Conservation (phyloP, 1,140 invertebrate species). For the Ruditapes philippinarum region DNA sequence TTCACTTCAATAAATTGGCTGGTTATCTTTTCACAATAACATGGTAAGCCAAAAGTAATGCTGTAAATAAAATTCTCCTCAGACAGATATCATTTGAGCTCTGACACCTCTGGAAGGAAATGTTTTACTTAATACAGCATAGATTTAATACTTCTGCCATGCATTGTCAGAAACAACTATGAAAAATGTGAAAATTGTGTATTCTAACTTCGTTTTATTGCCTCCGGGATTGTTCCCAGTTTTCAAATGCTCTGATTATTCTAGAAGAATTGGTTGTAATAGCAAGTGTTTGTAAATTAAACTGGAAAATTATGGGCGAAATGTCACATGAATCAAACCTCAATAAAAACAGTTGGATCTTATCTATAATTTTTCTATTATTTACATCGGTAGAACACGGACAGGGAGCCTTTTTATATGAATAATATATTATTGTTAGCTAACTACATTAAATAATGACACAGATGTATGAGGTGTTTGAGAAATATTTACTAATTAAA, state of each 20-base stretch:
- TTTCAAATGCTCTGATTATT: conserved; percentile 49
- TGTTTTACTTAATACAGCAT: conserved; percentile 54
- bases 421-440: too few species aligned
- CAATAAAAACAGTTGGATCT: conserved; percentile 37
- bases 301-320: conserved; percentile 48
- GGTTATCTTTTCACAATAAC: background rate
- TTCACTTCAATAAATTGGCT: background rate
- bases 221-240: conserved; percentile 14
- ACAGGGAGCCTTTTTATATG: background rate
- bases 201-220: conserved; percentile 46
- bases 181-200: conserved; percentile 60
- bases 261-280: conserved; percentile 17
- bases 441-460: too few species aligned
- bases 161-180: conserved; percentile 33
- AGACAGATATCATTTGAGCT: conserved; percentile 42
- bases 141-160: conserved; percentile 61
- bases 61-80: conserved; percentile 37
- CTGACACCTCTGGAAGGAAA: background rate
- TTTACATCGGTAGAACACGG: background rate
- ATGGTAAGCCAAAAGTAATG: conserved; percentile 20
- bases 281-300: conserved; percentile 49
- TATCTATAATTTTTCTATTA: conserved; percentile 50
- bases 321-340: conserved; percentile 47
- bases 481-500: too few species aligned
- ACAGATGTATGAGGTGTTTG: too few species aligned